A percentile compares a stretch with the other conserved stretches of the same genome.
Conservation (phyloP, 2,797 vertebrate genomes). For the Octomys mimax region DNA sequence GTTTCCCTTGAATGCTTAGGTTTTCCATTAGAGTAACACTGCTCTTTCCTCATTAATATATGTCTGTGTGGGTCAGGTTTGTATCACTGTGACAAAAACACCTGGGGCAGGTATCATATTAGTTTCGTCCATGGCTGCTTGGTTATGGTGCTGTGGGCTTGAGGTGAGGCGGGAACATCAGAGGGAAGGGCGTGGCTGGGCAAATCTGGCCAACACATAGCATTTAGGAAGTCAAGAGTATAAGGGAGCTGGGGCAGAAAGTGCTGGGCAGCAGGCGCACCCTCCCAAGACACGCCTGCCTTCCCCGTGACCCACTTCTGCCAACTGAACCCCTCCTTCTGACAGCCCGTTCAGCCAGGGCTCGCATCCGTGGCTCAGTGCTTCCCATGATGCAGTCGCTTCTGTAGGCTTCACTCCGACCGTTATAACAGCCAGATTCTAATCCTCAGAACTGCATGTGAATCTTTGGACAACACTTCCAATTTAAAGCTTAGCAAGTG, state of each 20-base stretch:
- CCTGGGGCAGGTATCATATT: not conserved
- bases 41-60: not conserved
- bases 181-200: not conserved
- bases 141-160: not conserved
- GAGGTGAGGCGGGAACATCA: not conserved
- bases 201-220: not conserved
- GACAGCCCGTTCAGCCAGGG: not conserved
- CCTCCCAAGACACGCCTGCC: not conserved
- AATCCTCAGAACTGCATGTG: not conserved
- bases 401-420: not conserved
- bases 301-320: not conserved
- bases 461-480: not conserved
- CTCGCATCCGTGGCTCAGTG: not conserved
- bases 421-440: not conserved
- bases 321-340: not conserved
- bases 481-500: not conserved
- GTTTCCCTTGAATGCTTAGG: constrained; percentile 14
- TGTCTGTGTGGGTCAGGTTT: not conserved
- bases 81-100: not conserved
- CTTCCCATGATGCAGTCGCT: not conserved
- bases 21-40: constrained; percentile 25
- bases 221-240: not conserved
- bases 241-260: not conserved
- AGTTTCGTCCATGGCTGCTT: not conserved
- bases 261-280: not conserved